These are phyloP conservation scores for Solen grandis DNA, from an alignment of 1,140 invertebrate species.

Conservation along the genomic window DNA sequence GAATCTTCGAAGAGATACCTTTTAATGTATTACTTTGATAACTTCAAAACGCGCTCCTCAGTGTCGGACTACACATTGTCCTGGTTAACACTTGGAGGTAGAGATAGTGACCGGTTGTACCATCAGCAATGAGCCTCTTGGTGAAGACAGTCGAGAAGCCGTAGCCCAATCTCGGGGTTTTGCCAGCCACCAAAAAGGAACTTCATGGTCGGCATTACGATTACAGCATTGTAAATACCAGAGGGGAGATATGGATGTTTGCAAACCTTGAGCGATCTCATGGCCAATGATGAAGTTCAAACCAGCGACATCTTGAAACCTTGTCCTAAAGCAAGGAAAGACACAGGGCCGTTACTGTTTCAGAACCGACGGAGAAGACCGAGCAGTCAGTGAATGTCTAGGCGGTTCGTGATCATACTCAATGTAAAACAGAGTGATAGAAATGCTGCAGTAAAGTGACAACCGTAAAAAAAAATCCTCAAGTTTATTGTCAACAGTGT, in stretches of 20 bases:
- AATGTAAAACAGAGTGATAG: constrained; percentile 26
- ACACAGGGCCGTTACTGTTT: background rate
- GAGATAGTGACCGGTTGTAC: constrained; percentile 44
- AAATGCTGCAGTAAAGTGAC: background rate
- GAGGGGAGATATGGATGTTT: no score
- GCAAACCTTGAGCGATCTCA: constrained; percentile 4
- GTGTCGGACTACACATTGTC: constrained; percentile 27
- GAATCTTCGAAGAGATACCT: constrained; percentile 19
- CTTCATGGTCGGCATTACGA: constrained; percentile 47
- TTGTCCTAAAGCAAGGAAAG: constrained; percentile 49
- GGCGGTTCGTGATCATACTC: constrained; percentile 18
- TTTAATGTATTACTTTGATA: constrained; percentile 30
- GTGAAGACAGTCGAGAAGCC: constrained; percentile 26
- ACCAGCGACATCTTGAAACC: constrained; percentile 31
- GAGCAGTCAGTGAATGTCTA: constrained; percentile 33
- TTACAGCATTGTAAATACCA: constrained; percentile 30
- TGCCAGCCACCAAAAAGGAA: constrained; percentile 20
- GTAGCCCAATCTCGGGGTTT: constrained; percentile 16
- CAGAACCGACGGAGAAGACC: background rate
- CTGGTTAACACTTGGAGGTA: constrained; percentile 41
- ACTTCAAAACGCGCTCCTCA: constrained; percentile 27
- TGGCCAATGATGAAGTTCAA: constrained; percentile 37
- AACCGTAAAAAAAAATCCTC: constrained; percentile 39
- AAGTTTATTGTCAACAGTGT: no score
- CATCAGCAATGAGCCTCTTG: constrained; percentile 8